Percentiles rank a stretch among this genome's conserved stretches.
Evolutionary conservation across 2,113 vertebrate genomes (phyloP).

Genomic region (Menidia beryllina): DNA sequence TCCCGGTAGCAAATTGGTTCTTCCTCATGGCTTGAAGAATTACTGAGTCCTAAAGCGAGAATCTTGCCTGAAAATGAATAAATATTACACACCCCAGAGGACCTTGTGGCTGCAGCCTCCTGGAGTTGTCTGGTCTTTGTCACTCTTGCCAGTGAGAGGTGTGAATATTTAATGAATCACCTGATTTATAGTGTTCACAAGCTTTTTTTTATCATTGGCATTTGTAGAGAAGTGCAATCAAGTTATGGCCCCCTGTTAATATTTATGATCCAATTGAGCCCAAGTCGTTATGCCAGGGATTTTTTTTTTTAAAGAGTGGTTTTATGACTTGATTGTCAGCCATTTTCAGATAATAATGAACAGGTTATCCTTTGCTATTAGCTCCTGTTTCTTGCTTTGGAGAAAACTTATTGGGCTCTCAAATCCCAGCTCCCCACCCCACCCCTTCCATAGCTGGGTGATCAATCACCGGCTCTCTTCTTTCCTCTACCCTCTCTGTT

Average conservation of each 20-base stretch:
- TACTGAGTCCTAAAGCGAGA: conserved; percentile 28
- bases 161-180: conserved; percentile 29
- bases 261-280: conserved; percentile 6
- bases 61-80: conserved; percentile 46
- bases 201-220: conserved; percentile 4
- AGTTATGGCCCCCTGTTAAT: conserved; percentile 10
- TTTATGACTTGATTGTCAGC: conserved; percentile 47
- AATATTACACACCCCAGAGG: conserved; percentile 25
- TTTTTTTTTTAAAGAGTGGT: conserved; percentile 18
- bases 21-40: too few relatives aligned
- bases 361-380: conserved; percentile 28
- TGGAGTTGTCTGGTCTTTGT: conserved; percentile 38
- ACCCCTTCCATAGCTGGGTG: conserved; percentile 59
- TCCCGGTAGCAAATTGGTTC: too few relatives aligned
- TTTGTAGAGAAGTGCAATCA: conserved; percentile 15
- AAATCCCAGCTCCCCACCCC: conserved; percentile 63
- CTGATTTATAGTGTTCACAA: conserved; percentile 23
- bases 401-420: conserved; percentile 71
- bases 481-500: conserved; percentile 50
- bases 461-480: conserved; percentile 73
- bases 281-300: conserved; percentile 2
- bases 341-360: conserved; percentile 37
- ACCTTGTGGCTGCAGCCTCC: conserved; percentile 23
- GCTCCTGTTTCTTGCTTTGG: conserved; percentile 68
- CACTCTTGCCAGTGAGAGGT: conserved; percentile 5